A percentile compares a stretch with the other conserved stretches of the same genome.
Conservation (phyloP, 1,140 invertebrate genomes). For the Carposina sasakii region DNA sequence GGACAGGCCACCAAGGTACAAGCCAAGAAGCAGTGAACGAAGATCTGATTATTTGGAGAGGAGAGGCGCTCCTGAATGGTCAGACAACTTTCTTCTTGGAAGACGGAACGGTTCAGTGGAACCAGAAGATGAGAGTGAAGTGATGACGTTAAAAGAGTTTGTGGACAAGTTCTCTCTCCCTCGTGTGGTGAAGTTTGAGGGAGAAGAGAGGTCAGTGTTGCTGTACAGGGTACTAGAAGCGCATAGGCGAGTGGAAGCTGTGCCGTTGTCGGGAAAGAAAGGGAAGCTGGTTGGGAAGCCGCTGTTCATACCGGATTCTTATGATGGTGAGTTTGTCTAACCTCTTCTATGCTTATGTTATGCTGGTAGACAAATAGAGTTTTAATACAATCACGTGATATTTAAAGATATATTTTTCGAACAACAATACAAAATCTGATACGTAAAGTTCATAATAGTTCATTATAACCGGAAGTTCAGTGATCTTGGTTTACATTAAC, state of each 20-base stretch:
- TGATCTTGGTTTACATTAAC: too few species aligned
- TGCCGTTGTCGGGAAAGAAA: constrained; percentile 70
- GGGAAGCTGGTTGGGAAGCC: constrained; percentile 71
- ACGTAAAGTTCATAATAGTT: too few species aligned
- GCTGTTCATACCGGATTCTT: constrained; percentile 74
- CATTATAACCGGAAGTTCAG: too few species aligned
- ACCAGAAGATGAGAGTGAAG: constrained; percentile 63
- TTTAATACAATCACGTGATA: too few species aligned
- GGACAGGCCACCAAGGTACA: constrained; percentile 57
- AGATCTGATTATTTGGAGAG: constrained; percentile 58
- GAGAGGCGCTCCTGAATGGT: constrained; percentile 61
- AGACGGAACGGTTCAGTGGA: constrained; percentile 55
- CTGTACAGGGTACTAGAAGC: constrained; percentile 72
- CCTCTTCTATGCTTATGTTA: too few species aligned
- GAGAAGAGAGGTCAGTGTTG: constrained; percentile 68
- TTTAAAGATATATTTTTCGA: too few species aligned
- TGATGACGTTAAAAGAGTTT: constrained; percentile 69
- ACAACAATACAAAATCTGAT: too few species aligned
- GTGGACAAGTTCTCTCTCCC: constrained; percentile 74
- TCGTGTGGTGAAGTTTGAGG: constrained; percentile 71
- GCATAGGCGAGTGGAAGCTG: constrained; percentile 72
- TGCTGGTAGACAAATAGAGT: too few species aligned
- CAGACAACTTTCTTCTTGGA: constrained; percentile 65
- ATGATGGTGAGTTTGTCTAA: constrained; percentile 74
- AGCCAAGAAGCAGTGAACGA: constrained; percentile 54